Conservation (phyloP, 2,888 invertebrate genomes). For the Meiosimyza platycephala region DNA sequence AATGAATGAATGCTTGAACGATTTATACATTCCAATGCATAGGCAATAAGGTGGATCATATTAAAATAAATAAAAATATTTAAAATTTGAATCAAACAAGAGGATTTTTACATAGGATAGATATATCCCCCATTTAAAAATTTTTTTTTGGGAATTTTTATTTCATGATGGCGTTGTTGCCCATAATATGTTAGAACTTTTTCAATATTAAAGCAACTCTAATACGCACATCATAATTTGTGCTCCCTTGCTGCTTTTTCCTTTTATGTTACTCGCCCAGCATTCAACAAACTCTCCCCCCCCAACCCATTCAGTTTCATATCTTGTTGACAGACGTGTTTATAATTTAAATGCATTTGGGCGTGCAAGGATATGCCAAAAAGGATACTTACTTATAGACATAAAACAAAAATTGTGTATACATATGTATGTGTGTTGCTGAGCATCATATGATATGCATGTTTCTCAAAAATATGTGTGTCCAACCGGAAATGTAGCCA, state of each 20-base stretch:
- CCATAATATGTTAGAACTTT: too few relatives aligned
- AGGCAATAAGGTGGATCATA: neutral
- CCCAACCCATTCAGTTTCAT: neutral
- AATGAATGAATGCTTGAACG: neutral
- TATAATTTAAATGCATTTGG: conserved; percentile 61
- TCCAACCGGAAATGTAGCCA: conserved; percentile 37
- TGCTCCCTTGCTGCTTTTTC: neutral
- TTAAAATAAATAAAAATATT: too few relatives aligned
- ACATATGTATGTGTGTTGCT: neutral
- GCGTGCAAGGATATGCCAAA: conserved; percentile 49
- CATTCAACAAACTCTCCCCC: neutral
- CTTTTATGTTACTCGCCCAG: neutral
- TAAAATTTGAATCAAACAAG: too few relatives aligned
- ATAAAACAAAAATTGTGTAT: neutral
- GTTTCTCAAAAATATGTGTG: conserved; percentile 16
- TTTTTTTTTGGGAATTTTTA: too few relatives aligned
- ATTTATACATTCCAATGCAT: conserved; percentile 15
- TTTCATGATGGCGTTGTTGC: too few relatives aligned
- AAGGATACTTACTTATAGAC: conserved; percentile 14
- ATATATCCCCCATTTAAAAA: too few relatives aligned
- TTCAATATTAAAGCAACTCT: too few relatives aligned
- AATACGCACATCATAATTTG: conserved; percentile 24
- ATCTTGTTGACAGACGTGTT: conserved; percentile 43
- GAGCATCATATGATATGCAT: neutral
- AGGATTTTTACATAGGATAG: too few relatives aligned